Evolutionary conservation across 2,888 invertebrate species (phyloP).

Genomic region (Oxystoma pomonae): DNA sequence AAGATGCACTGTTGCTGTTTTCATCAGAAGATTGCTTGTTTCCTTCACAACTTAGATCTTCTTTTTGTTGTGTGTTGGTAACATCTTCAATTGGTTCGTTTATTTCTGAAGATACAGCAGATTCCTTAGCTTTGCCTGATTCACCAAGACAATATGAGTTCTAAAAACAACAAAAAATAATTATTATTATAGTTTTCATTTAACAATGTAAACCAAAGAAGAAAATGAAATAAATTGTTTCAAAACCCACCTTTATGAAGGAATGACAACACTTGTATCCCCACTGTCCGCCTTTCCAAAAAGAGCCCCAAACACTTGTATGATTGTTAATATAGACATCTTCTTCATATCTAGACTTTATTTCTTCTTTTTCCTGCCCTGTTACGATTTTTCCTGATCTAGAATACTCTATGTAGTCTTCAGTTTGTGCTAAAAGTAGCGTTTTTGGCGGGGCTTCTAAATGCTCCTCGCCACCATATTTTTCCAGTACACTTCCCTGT

Average conservation of each 20-base stretch:
- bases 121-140: conserved; percentile 50
- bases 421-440: conserved; percentile 90
- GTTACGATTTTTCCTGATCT: conserved; percentile 82
- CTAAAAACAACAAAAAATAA: conserved; percentile 43
- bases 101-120: conserved; percentile 7
- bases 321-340: conserved; percentile 92
- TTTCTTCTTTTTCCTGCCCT: conserved; percentile 84
- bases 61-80: conserved; percentile 6
- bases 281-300: conserved; percentile 91
- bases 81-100: neutral
- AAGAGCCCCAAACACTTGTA: conserved; percentile 93
- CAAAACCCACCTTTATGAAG: conserved; percentile 70
- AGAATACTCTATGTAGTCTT: conserved; percentile 94
- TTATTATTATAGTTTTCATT: too few species aligned
- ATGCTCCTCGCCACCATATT: conserved; percentile 95
- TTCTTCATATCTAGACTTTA: conserved; percentile 89
- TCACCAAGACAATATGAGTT: conserved; percentile 87
- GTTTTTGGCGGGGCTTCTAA: conserved; percentile 82
- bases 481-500: conserved; percentile 79
- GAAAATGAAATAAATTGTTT: neutral
- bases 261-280: conserved; percentile 96
- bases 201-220: too few species aligned
- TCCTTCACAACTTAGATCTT: conserved; percentile 19
- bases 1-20: neutral
- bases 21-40: conserved; percentile 26